A percentile compares a stretch with the other conserved stretches of the same genome.
Conservation (phyloP, 2,888 invertebrate genomes). For the Campoplex capitator region DNA sequence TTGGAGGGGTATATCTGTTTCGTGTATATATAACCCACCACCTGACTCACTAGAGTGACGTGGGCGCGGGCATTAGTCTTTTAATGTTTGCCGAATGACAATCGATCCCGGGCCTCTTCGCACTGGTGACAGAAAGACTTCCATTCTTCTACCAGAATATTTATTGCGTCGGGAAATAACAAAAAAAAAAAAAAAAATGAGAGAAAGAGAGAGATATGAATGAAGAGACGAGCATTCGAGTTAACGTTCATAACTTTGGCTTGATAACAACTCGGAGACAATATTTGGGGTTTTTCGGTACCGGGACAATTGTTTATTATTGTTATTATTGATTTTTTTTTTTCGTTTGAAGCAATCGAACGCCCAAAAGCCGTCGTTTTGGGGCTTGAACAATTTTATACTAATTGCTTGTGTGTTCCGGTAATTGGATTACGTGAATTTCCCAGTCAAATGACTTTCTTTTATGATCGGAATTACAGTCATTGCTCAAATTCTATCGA, state of each 20-base stretch:
- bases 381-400: background rate
- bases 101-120: constrained; percentile 22
- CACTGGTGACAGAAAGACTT: constrained; percentile 25
- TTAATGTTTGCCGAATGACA: constrained; percentile 55
- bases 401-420: background rate
- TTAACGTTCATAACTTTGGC: background rate
- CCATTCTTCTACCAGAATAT: constrained; percentile 30
- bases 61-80: constrained; percentile 51
- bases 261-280: background rate
- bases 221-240: background rate
- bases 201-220: background rate
- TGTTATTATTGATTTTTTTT: too few relatives aligned
- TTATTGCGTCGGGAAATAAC: constrained; percentile 19
- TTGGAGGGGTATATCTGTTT: constrained; percentile 40
- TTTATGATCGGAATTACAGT: too few relatives aligned
- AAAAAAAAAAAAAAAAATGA: background rate
- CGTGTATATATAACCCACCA: constrained; percentile 14
- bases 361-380: background rate
- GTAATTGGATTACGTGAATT: constrained; percentile 5
- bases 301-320: background rate
- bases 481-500: too few relatives aligned
- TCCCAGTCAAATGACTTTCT: too few relatives aligned
- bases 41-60: constrained; percentile 50
- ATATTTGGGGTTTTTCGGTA: background rate
- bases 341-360: background rate